phyloP scores from a whole-genome alignment of 1,140 invertebrate genomes.

The Leptoteleia sp. region DNA sequence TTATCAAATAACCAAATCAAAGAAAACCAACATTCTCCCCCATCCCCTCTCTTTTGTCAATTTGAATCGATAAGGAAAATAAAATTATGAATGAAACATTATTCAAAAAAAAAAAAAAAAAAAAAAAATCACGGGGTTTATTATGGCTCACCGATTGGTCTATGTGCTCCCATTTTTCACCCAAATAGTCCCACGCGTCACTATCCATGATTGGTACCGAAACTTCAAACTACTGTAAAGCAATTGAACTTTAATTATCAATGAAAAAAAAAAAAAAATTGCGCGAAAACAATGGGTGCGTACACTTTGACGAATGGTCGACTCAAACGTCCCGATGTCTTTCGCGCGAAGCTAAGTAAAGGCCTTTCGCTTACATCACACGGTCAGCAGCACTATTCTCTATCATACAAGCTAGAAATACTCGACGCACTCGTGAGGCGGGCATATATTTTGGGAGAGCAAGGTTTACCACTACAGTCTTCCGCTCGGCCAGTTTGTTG shows the following conservation, averaged over 20 bases:
- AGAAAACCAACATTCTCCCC: too few relatives aligned
- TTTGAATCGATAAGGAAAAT: too few relatives aligned
- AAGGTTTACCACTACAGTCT: conserved; percentile 51
- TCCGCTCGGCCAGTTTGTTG: conserved; percentile 28
- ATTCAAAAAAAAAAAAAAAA: too few relatives aligned
- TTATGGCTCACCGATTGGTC: conserved; percentile 63
- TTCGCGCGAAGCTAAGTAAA: conserved; percentile 22
- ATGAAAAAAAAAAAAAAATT: background rate
- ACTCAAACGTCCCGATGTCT: conserved; percentile 41
- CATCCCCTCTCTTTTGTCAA: too few relatives aligned
- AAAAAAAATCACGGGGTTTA: too few relatives aligned
- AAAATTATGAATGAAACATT: too few relatives aligned
- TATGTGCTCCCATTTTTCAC: conserved; percentile 76
- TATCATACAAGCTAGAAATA: conserved; percentile 66
- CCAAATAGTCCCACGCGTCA: conserved; percentile 69
- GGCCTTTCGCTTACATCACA: conserved; percentile 64
- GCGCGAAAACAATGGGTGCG: background rate
- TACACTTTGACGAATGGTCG: conserved; percentile 46
- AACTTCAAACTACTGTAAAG: background rate
- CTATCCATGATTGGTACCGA: conserved; percentile 61
- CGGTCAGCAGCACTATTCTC: conserved; percentile 55
- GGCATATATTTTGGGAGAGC: conserved; percentile 70
- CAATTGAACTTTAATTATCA: too few relatives aligned
- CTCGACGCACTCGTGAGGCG: conserved; percentile 55
- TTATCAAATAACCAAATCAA: too few relatives aligned